A percentile compares a stretch with the other conserved stretches of the same genome.
These are phyloP conservation scores for Oryctolagus cuniculus DNA, from an alignment of 2,113 vertebrate species.

Conservation along the genomic window DNA sequence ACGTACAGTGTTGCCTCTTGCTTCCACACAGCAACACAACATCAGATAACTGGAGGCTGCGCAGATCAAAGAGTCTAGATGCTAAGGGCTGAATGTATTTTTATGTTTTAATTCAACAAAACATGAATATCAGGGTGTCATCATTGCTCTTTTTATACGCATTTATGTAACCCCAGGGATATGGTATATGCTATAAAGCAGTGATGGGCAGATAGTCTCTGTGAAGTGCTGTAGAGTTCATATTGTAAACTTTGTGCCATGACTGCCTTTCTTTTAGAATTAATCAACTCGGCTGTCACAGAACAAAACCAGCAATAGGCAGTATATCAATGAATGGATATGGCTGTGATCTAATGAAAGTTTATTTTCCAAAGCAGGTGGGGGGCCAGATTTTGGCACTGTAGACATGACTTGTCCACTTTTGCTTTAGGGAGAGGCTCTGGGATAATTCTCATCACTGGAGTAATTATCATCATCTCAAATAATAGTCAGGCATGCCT, in stretches of 20 bases:
- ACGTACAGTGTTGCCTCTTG: not conserved
- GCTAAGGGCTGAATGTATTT: not conserved
- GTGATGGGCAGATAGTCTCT: not conserved
- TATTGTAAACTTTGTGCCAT: not conserved
- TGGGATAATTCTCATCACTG: not conserved
- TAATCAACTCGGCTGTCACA: not conserved
- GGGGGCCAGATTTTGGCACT: not conserved
- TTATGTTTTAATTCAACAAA: not conserved
- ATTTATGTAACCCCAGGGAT: not conserved
- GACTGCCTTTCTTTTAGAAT: not conserved
- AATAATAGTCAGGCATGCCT: not conserved
- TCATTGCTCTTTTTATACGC: not conserved
- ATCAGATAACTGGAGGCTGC: not conserved
- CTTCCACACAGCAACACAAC: not conserved
- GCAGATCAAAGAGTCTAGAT: not conserved
- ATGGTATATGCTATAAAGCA: not conserved
- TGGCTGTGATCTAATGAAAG: not conserved
- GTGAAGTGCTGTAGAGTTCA: not conserved
- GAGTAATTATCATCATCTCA: not conserved
- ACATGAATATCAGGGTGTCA: not conserved
- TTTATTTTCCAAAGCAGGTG: not conserved
- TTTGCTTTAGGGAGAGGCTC: not conserved
- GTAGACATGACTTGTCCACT: not conserved
- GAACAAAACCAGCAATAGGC: not conserved
- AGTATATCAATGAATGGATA: not conserved